Evolutionary conservation across 2,888 invertebrate species (phyloP), one percentile per base, ranked within the genome.

Genomic region (Augochlorella aurata): DNA sequence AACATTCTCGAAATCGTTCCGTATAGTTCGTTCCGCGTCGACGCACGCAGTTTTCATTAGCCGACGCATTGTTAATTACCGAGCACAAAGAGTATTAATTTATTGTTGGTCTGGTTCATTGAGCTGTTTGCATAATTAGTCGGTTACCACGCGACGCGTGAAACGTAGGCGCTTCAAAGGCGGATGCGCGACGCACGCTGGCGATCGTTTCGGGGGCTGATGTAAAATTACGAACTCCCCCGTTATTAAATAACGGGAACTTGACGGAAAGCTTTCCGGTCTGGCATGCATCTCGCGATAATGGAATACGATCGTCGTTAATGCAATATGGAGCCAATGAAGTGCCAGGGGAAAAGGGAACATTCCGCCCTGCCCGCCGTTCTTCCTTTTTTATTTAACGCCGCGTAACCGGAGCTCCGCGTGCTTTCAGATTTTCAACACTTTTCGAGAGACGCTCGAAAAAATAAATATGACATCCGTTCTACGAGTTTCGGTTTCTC

Each of bases 101-200:
- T 66, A 87, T 82, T 72, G 76, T 83, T 66, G 38, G 73, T 61
- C 74, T 71, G 72, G 79, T 66, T 83, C 67, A 72, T 76, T 52
- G 61, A 67, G 54, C 44, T 81, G 77, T 70, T 79, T 63, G 71
- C 66, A 66, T 87, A 87, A 87, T 87, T 87, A 85, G 82, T 77
- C 71, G 58, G 76, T 73, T 77, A 73, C 45, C 70, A 77, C 49
- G 49, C 38, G 65, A 74, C 76, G 67, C 80, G 78, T 80, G 73
- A 66, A 83, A 81, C 76, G 66, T 49, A 75, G 68, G 80, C 47
- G 67, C 24, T 58, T 79, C 79, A 81, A 87, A 87, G 65, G 81
- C 75, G 52, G 12, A 12, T 24, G 24, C 29, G 12, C 68, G 24
- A 58, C 12, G 24, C 54, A 24, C 5, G 38, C n/a, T 5, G 18